Evolutionary conservation across 2,888 invertebrate species (phyloP).

Genomic region (Suillia variegata): DNA sequence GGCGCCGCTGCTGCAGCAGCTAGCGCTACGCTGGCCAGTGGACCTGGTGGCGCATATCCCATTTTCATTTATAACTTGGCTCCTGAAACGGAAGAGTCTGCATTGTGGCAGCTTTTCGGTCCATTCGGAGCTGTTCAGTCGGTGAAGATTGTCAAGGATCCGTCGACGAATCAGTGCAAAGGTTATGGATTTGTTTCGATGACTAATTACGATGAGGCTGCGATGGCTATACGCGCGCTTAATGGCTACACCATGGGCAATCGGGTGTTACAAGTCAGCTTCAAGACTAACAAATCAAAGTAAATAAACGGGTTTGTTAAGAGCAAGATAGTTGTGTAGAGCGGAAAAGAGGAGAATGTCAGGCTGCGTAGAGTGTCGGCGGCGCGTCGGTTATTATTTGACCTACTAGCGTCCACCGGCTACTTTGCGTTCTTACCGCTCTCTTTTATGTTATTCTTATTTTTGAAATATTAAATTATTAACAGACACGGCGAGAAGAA

Average conservation of each 20-base stretch:
- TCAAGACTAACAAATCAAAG: constrained; percentile 88
- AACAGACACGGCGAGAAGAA: no score
- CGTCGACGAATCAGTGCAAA: constrained; percentile 95
- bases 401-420: neutral
- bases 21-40: constrained; percentile 54
- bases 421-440: neutral
- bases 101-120: constrained; percentile 95
- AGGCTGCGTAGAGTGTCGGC: no score
- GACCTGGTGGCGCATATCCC: constrained; percentile 65
- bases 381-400: neutral
- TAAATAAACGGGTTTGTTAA: constrained; percentile 38
- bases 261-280: constrained; percentile 95
- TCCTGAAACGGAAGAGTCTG: constrained; percentile 94
- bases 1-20: constrained; percentile 62
- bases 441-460: neutral
- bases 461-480: no score
- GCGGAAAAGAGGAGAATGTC: no score
- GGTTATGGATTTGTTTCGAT: constrained; percentile 98
- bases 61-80: constrained; percentile 96
- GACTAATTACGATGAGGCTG: constrained; percentile 97
- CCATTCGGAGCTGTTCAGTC: constrained; percentile 71
- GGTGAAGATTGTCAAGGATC: constrained; percentile 96
- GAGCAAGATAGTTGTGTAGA: neutral
- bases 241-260: constrained; percentile 96
- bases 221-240: constrained; percentile 92